A percentile compares a stretch with the other conserved stretches of the same genome.
phyloP scores from a whole-genome alignment of 2,113 vertebrate genomes.

The Forbesichthys papilliferus region DNA sequence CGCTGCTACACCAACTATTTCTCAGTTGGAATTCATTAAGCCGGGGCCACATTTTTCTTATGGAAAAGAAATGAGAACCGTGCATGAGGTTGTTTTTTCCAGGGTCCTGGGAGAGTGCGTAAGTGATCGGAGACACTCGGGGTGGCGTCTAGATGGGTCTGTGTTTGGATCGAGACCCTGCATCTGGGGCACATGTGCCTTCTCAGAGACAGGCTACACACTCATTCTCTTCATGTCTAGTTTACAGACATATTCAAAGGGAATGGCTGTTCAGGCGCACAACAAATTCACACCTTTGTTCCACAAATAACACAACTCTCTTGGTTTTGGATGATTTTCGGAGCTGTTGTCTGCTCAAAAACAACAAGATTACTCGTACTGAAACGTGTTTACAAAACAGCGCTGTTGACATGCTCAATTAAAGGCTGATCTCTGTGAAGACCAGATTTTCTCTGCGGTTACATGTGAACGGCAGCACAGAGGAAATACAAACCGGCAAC shows the following conservation, averaged over 20 bases:
- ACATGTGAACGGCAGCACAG: conserved; percentile 33
- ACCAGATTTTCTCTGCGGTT: conserved; percentile 43
- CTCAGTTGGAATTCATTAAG: conserved; percentile 74
- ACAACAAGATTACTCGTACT: conserved; percentile 33
- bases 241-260: conserved; percentile 26
- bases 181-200: conserved; percentile 75
- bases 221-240: conserved; percentile 6
- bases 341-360: conserved; percentile 7
- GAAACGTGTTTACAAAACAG: conserved; percentile 42
- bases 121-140: conserved; percentile 67
- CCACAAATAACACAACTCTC: background rate
- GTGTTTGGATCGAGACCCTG: conserved; percentile 66
- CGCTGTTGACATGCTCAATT: conserved; percentile 32
- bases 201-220: conserved; percentile 43
- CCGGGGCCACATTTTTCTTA: conserved; percentile 64
- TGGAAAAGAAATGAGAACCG: conserved; percentile 67
- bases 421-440: conserved; percentile 35
- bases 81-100: conserved; percentile 71
- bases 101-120: conserved; percentile 62
- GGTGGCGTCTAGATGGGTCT: conserved; percentile 66
- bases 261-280: conserved; percentile 13
- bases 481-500: conserved; percentile 45
- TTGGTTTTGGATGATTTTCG: background rate
- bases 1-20: conserved; percentile 50
- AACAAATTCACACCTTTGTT: conserved; percentile 19